These are phyloP conservation scores for Drosophila austrosaltans DNA, from an alignment of 2,888 invertebrate genomes.

Conservation along the genomic window DNA sequence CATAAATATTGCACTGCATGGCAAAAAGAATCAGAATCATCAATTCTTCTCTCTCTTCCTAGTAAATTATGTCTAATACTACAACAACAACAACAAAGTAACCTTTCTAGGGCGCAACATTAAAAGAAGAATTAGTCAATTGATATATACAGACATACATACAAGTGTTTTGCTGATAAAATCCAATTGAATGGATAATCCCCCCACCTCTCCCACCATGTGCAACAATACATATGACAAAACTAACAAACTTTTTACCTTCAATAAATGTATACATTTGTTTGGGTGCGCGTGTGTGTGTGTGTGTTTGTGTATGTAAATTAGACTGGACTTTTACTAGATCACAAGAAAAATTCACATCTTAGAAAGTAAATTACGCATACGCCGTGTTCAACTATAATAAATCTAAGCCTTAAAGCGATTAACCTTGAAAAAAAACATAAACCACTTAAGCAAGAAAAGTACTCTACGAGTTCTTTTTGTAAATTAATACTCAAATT, in stretches of 20 bases:
- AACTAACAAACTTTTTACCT: conserved; percentile 6
- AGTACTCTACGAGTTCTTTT: too few species aligned
- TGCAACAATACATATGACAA: neutral
- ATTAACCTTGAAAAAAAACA: too few species aligned
- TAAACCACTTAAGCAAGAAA: too few species aligned
- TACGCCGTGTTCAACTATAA: too few species aligned
- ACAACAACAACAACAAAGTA: conserved; percentile 3
- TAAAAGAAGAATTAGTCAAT: neutral
- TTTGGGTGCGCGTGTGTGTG: neutral
- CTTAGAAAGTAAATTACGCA: too few species aligned
- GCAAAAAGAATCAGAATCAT: conserved; percentile 28
- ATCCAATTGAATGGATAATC: neutral
- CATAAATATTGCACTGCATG: conserved; percentile 57
- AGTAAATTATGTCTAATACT: conserved; percentile 55
- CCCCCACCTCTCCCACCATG: neutral
- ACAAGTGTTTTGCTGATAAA: neutral
- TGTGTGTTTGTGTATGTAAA: conserved; percentile 4
- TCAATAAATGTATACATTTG: neutral
- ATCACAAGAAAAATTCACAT: conserved; percentile 20
- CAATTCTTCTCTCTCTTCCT: neutral
- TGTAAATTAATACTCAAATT: too few species aligned
- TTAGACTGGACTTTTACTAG: conserved; percentile 5
- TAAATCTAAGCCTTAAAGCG: too few species aligned
- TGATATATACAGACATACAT: neutral
- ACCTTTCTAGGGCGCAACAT: neutral